Conservation (phyloP, 2,113 vertebrate species). For the Albula glossodonta region DNA sequence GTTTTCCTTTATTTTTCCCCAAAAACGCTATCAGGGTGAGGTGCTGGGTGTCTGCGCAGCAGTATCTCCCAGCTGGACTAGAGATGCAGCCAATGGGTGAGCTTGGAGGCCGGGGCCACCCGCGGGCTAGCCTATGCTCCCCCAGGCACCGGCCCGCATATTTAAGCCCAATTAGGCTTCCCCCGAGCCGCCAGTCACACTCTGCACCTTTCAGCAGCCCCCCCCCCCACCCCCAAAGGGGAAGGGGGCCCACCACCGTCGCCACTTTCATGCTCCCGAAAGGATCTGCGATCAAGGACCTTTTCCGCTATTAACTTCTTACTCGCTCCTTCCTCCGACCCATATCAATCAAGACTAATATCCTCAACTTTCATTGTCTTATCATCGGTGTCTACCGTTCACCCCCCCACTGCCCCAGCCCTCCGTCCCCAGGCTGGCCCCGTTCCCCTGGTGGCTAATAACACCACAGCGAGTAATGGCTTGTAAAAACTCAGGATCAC, state of each 20-base stretch:
- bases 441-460: constrained; percentile 48
- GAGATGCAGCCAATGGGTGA: too few relatives aligned
- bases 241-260: accelerated
- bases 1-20: constrained; percentile 29
- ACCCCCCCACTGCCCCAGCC: constrained; percentile 17
- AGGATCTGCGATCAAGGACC: constrained; percentile 18
- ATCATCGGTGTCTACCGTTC: constrained; percentile 32
- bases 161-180: constrained; percentile 35
- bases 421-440: constrained; percentile 31
- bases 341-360: constrained; percentile 49
- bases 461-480: constrained; percentile 56
- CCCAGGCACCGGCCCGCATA: constrained; percentile 46
- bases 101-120: not conserved
- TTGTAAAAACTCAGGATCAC: constrained; percentile 51
- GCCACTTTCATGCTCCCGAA: constrained; percentile 33
- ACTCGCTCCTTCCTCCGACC: constrained; percentile 35
- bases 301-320: constrained; percentile 37
- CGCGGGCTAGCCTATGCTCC: constrained; percentile 42
- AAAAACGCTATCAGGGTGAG: constrained; percentile 43
- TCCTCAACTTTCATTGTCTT: constrained; percentile 39
- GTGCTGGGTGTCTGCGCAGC: constrained; percentile 35
- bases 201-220: constrained; percentile 36
- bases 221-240: not conserved
- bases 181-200: constrained; percentile 29
- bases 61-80: too few relatives aligned